Base-by-base conservation (phyloP, 2,113 vertebrate genomes). In the Jacana jacana region DNA sequence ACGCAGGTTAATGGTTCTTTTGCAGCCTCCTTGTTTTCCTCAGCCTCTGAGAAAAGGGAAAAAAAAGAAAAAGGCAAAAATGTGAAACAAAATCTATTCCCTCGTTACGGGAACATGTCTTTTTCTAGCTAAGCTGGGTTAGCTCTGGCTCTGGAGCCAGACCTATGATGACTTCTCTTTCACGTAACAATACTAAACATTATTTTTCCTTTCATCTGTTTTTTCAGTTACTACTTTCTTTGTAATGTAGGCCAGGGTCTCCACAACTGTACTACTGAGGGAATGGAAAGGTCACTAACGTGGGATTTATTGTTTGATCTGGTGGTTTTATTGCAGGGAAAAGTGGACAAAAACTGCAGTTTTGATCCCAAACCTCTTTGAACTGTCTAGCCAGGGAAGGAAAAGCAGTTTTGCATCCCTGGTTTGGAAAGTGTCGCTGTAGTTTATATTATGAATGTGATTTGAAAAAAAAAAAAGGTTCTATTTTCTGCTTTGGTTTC, bases 1-100 rank as follows among this genome's bases (percentile, higher is more conserved):
- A 91, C 30, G 12, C 91, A 95, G 92, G 93, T 96, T 95, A 96
- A 82, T 92, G 5, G 20, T 46, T 79, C 61, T 89, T 84, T 55
- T 79, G 40, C 78, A 51, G 77, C 58, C 72, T 68, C 86, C 82
- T 86, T 40, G 61, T 65, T 94, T 95, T 77, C 16, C 58, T 44
- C 77, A 8, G 66, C n/a, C 57, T 84, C 57, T 28, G 73, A 92
- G 70, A 55, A 58, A 73, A n/a, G n/a, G n/a, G n/a, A n/a, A 52
- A 52, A 54, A 51, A 51, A 48, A 28, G 30, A 54, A 28, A 84
- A 81, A 88, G 33, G 57, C 61, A 91, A 69, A 96, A 86, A 89
- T 54, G 52, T 61, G 92, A 87, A 95, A 91, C 22, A 79, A 81
- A 91, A 93, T 28, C 63, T 49, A 17, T 76, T 93, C 86, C 66